Percentiles rank a stretch among this genome's conserved stretches.
Evolutionary conservation across 2,888 invertebrate genomes (phyloP).

Genomic region (Plebejus melissa): DNA sequence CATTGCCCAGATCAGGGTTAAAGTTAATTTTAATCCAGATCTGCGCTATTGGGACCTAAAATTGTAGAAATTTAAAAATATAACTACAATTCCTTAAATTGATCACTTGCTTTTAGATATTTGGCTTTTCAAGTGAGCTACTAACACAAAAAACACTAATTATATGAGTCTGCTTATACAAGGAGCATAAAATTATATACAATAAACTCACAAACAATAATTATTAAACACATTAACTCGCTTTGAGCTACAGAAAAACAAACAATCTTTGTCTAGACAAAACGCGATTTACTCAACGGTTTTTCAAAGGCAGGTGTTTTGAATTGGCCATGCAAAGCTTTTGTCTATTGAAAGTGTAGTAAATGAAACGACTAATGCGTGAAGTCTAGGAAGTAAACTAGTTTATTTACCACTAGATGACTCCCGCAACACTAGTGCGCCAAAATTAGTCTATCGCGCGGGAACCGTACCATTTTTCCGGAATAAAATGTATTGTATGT

Average conservation of each 20-base stretch:
- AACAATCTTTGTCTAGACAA: slow-evolving; percentile 5
- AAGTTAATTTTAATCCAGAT: too few relatives aligned
- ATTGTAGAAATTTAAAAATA: too few relatives aligned
- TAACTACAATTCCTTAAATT: too few relatives aligned
- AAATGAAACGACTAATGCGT: neutral
- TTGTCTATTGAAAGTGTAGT: neutral
- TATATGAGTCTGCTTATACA: too few relatives aligned
- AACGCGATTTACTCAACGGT: neutral
- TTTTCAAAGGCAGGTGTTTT: neutral
- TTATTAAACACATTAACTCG: neutral
- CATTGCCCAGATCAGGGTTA: neutral
- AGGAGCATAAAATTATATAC: neutral
- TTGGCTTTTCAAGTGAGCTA: too few relatives aligned
- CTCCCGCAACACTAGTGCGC: too few relatives aligned
- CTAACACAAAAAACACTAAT: too few relatives aligned
- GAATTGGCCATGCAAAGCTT: neutral
- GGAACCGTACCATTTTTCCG: too few relatives aligned
- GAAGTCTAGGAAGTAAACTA: neutral
- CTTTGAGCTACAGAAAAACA: neutral
- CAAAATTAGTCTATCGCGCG: too few relatives aligned
- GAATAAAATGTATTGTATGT: too few relatives aligned
- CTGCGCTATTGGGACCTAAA: too few relatives aligned
- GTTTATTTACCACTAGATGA: neutral
- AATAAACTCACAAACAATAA: neutral
- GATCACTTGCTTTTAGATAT: too few relatives aligned